Evolutionary conservation across 2,797 vertebrate genomes (phyloP).

Genomic region (Geotrypetes seraphini): DNA sequence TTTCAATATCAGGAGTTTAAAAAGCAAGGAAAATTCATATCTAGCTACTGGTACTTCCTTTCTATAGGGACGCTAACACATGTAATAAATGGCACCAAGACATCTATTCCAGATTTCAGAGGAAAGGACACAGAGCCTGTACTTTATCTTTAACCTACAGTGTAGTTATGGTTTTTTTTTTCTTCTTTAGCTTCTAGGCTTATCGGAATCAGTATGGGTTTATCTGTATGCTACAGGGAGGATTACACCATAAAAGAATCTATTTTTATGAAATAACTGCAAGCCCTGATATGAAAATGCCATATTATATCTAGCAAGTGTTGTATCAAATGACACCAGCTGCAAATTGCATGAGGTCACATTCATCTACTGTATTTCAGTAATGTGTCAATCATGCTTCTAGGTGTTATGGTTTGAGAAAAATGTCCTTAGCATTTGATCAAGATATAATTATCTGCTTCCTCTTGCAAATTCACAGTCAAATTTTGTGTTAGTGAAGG

Average conservation of each 20-base stretch:
- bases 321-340: not conserved
- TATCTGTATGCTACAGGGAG: not conserved
- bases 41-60: no score
- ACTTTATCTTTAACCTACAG: no score
- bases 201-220: no score
- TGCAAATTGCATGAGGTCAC: slow-evolving; percentile 1
- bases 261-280: accelerated
- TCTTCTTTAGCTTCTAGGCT: no score
- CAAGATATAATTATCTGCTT: accelerated
- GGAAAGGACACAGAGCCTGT: no score
- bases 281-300: accelerated
- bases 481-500: no score
- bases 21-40: no score
- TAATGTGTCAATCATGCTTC: not conserved
- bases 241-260: not conserved
- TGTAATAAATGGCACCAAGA: no score
- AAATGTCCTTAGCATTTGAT: not conserved
- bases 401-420: not conserved
- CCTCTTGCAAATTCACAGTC: slow-evolving; percentile 4
- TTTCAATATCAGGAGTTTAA: no score
- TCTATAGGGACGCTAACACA: no score
- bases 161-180: no score
- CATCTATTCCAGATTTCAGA: no score
- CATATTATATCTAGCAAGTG: not conserved
- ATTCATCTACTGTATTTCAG: slow-evolving; percentile 10